Evolutionary conservation across 2,113 vertebrate genomes (phyloP).

Genomic region (Seriola dumerili): DNA sequence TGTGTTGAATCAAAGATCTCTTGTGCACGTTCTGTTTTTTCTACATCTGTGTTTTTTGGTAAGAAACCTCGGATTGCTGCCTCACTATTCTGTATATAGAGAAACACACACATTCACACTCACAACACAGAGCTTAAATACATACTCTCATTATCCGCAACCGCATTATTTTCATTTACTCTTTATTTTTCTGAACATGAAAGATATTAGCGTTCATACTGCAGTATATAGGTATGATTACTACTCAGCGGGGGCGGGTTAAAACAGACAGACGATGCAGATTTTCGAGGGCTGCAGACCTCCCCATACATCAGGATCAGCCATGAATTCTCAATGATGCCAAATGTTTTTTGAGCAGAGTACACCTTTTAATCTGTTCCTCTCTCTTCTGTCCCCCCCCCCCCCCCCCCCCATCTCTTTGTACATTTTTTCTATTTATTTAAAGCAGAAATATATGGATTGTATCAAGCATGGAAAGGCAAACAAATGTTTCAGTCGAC

Average conservation of each 20-base stretch:
- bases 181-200: slow-evolving; percentile 65
- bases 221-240: slow-evolving; percentile 66
- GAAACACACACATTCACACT: slow-evolving; percentile 55
- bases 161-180: slow-evolving; percentile 59
- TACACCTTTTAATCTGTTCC: slow-evolving; percentile 56
- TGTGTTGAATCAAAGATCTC: slow-evolving; percentile 65
- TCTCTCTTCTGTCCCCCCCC: slow-evolving; percentile 36
- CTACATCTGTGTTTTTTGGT: slow-evolving; percentile 65
- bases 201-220: slow-evolving; percentile 72
- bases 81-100: slow-evolving; percentile 78
- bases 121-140: slow-evolving; percentile 55
- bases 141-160: slow-evolving; percentile 63
- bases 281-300: slow-evolving; percentile 48
- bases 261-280: slow-evolving; percentile 47
- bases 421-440: slow-evolving; percentile 87
- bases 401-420: slow-evolving; percentile 64
- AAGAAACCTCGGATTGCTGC: slow-evolving; percentile 75
- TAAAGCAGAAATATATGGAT: slow-evolving; percentile 85
- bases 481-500: slow-evolving; percentile 69
- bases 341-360: slow-evolving; percentile 76
- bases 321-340: slow-evolving; percentile 77
- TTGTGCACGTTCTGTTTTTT: slow-evolving; percentile 70
- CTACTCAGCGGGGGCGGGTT: slow-evolving; percentile 49
- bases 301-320: slow-evolving; percentile 66
- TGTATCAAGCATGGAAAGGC: slow-evolving; percentile 83